Conservation (phyloP, 2,113 vertebrate genomes). For the Melanostigma gelatinosum region DNA sequence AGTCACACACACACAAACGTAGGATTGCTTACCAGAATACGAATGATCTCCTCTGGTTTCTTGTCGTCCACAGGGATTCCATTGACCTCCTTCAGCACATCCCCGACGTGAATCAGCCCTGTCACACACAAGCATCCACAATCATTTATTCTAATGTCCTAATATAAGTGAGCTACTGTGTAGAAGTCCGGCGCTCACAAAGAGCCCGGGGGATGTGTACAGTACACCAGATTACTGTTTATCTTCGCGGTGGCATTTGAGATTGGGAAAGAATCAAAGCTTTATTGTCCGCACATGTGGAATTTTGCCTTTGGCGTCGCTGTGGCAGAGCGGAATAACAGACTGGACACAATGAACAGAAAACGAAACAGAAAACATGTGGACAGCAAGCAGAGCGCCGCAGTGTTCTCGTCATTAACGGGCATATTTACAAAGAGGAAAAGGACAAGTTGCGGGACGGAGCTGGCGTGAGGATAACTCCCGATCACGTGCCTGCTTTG, state of each 20-base stretch:
- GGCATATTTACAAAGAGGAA: conserved; percentile 10
- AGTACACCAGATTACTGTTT: conserved; percentile 53
- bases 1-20: conserved; percentile 50
- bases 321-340: conserved; percentile 38
- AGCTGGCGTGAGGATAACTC: neutral
- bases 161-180: conserved; percentile 35
- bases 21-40: conserved; percentile 86
- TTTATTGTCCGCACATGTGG: conserved; percentile 58
- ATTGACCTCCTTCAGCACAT: conserved; percentile 95
- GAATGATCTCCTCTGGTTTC: conserved; percentile 96
- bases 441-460: neutral
- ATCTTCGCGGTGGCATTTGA: conserved; percentile 60
- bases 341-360: conserved; percentile 31
- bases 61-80: conserved; percentile 94
- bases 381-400: conserved; percentile 21
- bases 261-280: conserved; percentile 51
- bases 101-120: conserved; percentile 96
- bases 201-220: conserved; percentile 54
- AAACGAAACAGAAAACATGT: conserved; percentile 47
- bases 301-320: conserved; percentile 46
- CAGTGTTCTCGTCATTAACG: neutral
- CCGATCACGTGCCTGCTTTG: neutral
- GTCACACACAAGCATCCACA: conserved; percentile 38
- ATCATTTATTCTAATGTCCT: conserved; percentile 9
- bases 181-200: conserved; percentile 7